Percentiles rank a stretch among this genome's conserved stretches.
These are phyloP conservation scores for Enoplosus armatus DNA, from an alignment of 2,797 vertebrate species.

Conservation along the genomic window DNA sequence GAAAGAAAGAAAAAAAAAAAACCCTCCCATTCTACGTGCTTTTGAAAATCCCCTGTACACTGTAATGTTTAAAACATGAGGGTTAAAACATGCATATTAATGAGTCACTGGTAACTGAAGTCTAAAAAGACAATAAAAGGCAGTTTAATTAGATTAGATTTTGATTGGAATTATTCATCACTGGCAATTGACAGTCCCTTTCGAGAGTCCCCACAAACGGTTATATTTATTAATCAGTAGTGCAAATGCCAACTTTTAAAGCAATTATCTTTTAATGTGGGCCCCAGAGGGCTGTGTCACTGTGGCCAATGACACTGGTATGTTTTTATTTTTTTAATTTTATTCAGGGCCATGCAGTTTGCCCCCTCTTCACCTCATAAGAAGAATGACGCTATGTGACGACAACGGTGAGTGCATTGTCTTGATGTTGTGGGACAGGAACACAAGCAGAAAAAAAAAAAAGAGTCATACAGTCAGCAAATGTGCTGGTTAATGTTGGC, in stretches of 20 bases:
- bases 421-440: background rate
- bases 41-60: conserved; percentile 82
- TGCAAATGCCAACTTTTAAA: conserved; percentile 89
- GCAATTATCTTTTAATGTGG: conserved; percentile 76
- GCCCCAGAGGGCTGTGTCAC: conserved; percentile 19
- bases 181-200: conserved; percentile 85
- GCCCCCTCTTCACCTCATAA: background rate
- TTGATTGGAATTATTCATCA: conserved; percentile 94
- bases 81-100: conserved; percentile 91
- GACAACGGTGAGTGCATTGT: background rate
- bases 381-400: background rate
- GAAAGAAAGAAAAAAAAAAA: conserved; percentile 25
- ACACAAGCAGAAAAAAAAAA: background rate
- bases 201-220: conserved; percentile 86
- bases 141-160: conserved; percentile 92
- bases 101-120: conserved; percentile 87
- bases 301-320: conserved; percentile 40
- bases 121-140: conserved; percentile 92
- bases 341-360: background rate
- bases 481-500: background rate
- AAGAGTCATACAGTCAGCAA: too few relatives aligned
- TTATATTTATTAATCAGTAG: conserved; percentile 90
- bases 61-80: conserved; percentile 87
- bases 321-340: conserved; percentile 3
- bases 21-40: conserved; percentile 78